Base-by-base conservation (phyloP, 2,797 vertebrate genomes). In the Astyanax mexicanus region DNA sequence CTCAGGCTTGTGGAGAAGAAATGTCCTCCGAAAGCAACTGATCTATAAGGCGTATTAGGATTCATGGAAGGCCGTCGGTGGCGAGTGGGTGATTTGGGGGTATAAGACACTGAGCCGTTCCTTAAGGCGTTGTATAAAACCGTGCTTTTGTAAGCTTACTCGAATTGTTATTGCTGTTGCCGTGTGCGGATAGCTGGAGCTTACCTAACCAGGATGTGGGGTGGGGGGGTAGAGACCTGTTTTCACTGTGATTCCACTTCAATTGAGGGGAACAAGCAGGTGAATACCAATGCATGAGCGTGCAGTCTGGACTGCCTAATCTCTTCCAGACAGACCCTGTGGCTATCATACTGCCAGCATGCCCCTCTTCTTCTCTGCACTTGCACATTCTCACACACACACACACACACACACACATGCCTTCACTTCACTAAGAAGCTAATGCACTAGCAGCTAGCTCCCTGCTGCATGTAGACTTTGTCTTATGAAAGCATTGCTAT, bases 201-300 rank as follows among this genome's bases (percentile, higher is more conserved):
- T 74, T 72, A 75, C 68, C 81, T 55, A 69, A 69, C 62, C 73
- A 64, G 27, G 60, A 73, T 0, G 13, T 29, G 57, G 27, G 71
- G 66, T 49, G 12, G 35, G 27, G 61, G 13, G 35, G 51, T 40
- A 40, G 75, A 32, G 54, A 52, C 58, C 64, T 74, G 74, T 66
- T 74, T 82, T 72, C 49, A 74, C 44, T 67, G 51, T 75, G 72
- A 83, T 80, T 80, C 78, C 71, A 55, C 76, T 84, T 80, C 52
- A 82, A 55, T 77, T 72, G 81, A 75, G 52, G 27, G 52, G 42
- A 74, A 77, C 54, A 40, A 55, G 61, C 73, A 55, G 69, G 72
- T 69, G 80, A 79, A 83, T 80, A 79, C 69, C 65, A 81, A 79
- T 86, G 80, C 54, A 66, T 69, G 68, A 78, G 72, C 12, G 27